These are phyloP conservation scores for Cranoglanis bouderius DNA, from an alignment of 2,113 vertebrate genomes.

Conservation along the genomic window DNA sequence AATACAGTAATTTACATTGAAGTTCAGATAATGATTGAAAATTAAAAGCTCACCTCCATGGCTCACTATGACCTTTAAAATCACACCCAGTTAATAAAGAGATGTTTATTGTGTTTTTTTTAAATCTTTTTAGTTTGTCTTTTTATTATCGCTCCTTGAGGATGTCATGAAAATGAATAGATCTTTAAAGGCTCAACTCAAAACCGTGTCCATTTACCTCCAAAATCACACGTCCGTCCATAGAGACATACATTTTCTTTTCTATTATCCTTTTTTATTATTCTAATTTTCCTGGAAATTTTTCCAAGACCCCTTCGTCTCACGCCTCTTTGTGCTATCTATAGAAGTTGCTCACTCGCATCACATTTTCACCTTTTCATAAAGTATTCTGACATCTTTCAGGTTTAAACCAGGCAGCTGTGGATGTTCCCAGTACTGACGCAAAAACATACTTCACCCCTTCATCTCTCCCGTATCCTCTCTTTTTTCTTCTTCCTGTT, in stretches of 20 bases:
- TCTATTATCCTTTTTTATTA: not conserved
- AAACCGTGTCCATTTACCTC: slow-evolving; percentile 37
- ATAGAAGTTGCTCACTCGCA: not conserved
- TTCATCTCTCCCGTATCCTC: not conserved
- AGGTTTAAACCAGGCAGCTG: not conserved
- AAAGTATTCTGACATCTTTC: too few relatives aligned
- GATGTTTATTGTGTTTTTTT: not conserved
- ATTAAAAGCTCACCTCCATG: not conserved
- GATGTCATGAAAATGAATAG: slow-evolving; percentile 25
- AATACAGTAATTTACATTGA: not conserved
- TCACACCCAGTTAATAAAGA: not conserved
- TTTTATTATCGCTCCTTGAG: not conserved
- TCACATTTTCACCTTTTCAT: not conserved
- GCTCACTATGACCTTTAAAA: not conserved
- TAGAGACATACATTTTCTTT: slow-evolving; percentile 34
- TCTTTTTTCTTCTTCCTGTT: not conserved
- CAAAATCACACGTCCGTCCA: slow-evolving; percentile 60
- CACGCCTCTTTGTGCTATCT: not conserved
- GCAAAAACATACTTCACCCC: not conserved
- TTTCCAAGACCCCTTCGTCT: not conserved
- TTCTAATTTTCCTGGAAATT: not conserved
- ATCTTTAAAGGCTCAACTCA: slow-evolving; percentile 34
- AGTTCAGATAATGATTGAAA: not conserved
- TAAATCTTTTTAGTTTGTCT: not conserved
- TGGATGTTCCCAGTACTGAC: not conserved